Evolutionary conservation across 2,888 invertebrate species (phyloP), one percentile per base, ranked within the genome.

Genomic region (Syrista parreyssii): DNA sequence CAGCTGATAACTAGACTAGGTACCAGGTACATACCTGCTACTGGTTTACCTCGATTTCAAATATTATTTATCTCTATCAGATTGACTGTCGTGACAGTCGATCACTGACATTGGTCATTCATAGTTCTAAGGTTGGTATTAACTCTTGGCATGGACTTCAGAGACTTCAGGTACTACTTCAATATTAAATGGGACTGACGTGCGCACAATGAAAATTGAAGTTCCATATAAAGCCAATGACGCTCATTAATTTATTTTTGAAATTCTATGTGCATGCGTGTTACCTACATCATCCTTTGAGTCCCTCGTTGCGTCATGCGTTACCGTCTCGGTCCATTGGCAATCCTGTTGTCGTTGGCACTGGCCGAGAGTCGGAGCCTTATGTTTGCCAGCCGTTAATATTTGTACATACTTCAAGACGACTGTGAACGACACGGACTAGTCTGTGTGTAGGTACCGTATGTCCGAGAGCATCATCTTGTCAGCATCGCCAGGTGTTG

Each of bases 361-460:
- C 55, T 55, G 55, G 55, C 23, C 55, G 23, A 55, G 55, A 55
- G 23, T 69, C 75, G 74, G 78, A 68, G 73, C 75, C 77, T 36
- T 73, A 69, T 77, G 80, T 82, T 83, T 83, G 78, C 75, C 80
- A 76, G 76, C 32, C 81, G 78, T 79, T 76, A 81, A 83, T 83
- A 82, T 83, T 84, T 81, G 80, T 82, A 32, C 71, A 77, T 68
- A 78, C 80, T 80, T 76, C 72, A 76, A 76, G 31, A 74, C 73
- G 30, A 33, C 68, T 40, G 76, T 30, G 75, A 71, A 71, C 31
- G 71, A 71, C 71, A 71, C 71, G 71, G 23, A 23, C 55, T 23
- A 23, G 55, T 2, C 9, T 55, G 55, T 15, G 40, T 55, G 23
- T 55, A 9, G 55, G 23, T 55, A 23, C 55, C 23, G 55, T 55